Evolutionary conservation across 2,797 vertebrate genomes (phyloP).

Genomic region (Pelobates cultripes): DNA sequence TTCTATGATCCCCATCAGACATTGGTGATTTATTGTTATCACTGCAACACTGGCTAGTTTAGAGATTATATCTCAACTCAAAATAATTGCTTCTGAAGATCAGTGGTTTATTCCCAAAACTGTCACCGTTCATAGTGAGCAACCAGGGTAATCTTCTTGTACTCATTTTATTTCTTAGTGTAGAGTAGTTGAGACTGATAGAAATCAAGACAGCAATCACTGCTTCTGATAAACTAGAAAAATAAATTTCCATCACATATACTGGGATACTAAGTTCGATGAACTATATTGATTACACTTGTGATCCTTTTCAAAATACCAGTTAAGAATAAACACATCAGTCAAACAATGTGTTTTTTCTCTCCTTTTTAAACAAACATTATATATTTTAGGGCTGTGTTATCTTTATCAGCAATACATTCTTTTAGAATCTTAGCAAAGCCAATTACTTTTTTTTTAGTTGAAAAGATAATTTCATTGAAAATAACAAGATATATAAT

Average conservation of each 20-base stretch:
- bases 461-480: background rate
- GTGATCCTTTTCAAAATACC: conserved; percentile 13
- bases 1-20: background rate
- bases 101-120: conserved; percentile 10
- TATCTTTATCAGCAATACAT: background rate
- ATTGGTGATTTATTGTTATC: background rate
- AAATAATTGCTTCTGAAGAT: conserved; percentile 37
- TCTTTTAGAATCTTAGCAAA: too few relatives aligned
- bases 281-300: conserved; percentile 38
- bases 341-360: conserved; percentile 2
- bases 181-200: conserved; percentile 30
- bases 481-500: background rate
- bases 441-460: too few relatives aligned
- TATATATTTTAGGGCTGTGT: background rate
- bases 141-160: conserved; percentile 37
- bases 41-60: background rate
- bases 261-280: conserved; percentile 8
- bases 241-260: background rate
- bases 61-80: background rate
- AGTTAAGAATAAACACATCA: conserved; percentile 26
- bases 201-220: conserved; percentile 32
- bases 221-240: conserved; percentile 25
- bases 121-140: conserved; percentile 15
- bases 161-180: conserved; percentile 40
- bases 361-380: conserved; percentile 4